Evolutionary conservation across 1,140 invertebrate species (phyloP).

Genomic region (Drosophila erecta): DNA sequence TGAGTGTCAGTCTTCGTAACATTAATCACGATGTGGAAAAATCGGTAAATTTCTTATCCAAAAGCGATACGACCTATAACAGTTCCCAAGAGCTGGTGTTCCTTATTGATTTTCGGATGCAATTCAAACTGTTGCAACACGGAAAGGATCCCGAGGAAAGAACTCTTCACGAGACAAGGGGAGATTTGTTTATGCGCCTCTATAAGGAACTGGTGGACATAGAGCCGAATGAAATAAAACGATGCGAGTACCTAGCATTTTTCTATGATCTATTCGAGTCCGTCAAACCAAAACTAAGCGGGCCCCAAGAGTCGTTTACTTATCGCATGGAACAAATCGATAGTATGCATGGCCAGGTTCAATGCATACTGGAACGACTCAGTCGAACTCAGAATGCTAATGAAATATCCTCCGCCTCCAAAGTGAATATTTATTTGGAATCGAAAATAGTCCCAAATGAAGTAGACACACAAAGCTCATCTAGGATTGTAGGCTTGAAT

Average conservation of each 20-base stretch:
- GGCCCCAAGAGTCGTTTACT: neutral
- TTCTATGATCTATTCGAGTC: slow-evolving; percentile 28
- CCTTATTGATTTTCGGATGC: slow-evolving; percentile 13
- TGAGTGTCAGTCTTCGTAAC: slow-evolving; percentile 23
- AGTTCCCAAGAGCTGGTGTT: slow-evolving; percentile 1
- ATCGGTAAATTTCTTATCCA: neutral
- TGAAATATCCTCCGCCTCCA: neutral
- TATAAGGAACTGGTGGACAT: slow-evolving; percentile 24
- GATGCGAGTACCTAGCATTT: slow-evolving; percentile 10
- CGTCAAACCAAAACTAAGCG: neutral
- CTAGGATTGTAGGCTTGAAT: neutral
- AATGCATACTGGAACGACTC: neutral
- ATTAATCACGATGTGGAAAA: slow-evolving; percentile 2
- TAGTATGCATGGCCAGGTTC: slow-evolving; percentile 4
- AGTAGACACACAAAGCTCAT: no score
- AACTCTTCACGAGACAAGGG: neutral
- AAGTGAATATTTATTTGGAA: neutral
- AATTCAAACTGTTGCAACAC: slow-evolving; percentile 1
- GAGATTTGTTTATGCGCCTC: slow-evolving; percentile 33
- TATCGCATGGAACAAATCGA: slow-evolving; percentile 8
- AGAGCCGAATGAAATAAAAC: slow-evolving; percentile 2
- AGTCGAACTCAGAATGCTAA: neutral
- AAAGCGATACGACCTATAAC: neutral
- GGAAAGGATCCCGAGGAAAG: neutral
- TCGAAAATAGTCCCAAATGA: neutral